These are phyloP conservation scores for Cylas formicarius DNA, from an alignment of 1,140 invertebrate species.

Conservation along the genomic window DNA sequence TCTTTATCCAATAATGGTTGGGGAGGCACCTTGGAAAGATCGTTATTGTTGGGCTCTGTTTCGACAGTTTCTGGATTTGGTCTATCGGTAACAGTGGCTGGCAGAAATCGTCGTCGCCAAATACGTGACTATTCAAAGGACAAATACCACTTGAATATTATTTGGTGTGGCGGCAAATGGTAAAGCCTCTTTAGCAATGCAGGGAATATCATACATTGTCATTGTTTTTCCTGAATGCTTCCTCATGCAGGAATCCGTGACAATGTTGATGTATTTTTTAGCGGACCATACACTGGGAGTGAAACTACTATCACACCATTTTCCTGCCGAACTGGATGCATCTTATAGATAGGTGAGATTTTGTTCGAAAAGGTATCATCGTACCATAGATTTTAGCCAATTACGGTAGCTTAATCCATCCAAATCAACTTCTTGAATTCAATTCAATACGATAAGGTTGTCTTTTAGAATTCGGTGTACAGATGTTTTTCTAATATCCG, in stretches of 20 bases:
- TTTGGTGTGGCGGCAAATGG: background rate
- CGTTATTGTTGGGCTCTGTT: too few relatives aligned
- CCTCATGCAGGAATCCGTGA: background rate
- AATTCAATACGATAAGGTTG: too few relatives aligned
- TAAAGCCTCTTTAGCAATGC: slow-evolving; percentile 40
- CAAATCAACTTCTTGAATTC: too few relatives aligned
- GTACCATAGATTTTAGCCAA: too few relatives aligned
- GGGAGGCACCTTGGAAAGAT: too few relatives aligned
- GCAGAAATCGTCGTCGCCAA: slow-evolving; percentile 12
- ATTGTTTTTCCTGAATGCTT: slow-evolving; percentile 1
- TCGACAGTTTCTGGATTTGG: slow-evolving; percentile 7
- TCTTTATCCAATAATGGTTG: too few relatives aligned
- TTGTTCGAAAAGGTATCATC: too few relatives aligned
- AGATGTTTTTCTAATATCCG: too few relatives aligned
- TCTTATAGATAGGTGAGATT: slow-evolving; percentile 26
- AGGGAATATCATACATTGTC: background rate
- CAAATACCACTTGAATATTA: slow-evolving; percentile 8
- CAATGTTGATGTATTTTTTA: too few relatives aligned
- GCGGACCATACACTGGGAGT: too few relatives aligned
- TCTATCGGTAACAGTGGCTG: slow-evolving; percentile 11
- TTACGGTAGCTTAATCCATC: too few relatives aligned
- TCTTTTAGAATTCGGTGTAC: too few relatives aligned
- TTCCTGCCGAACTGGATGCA: slow-evolving; percentile 26
- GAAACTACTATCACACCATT: slow-evolving; percentile 38
- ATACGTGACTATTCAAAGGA: slow-evolving; percentile 12